These are phyloP conservation scores for Oceanodroma leucorhoa DNA, from an alignment of 2,797 vertebrate genomes.

Conservation along the genomic window DNA sequence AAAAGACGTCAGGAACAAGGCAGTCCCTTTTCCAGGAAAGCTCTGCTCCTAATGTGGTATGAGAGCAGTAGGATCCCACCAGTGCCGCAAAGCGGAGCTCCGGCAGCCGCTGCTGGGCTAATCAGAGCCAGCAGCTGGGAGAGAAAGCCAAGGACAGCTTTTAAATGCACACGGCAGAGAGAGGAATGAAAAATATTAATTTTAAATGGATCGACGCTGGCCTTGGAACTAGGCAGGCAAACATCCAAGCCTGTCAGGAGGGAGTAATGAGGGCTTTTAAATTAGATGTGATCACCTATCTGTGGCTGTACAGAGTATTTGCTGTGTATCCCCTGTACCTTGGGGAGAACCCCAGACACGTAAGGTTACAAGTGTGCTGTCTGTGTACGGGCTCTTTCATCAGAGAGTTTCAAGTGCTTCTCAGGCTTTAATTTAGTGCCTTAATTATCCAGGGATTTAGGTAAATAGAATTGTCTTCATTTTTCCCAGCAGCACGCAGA, in stretches of 20 bases:
- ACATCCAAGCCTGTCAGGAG: slow-evolving; percentile 49
- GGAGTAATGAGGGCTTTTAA: slow-evolving; percentile 47
- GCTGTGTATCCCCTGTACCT: background rate
- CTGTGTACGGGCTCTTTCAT: background rate
- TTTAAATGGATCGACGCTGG: slow-evolving; percentile 28
- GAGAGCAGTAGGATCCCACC: slow-evolving; percentile 33
- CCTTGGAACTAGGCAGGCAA: slow-evolving; percentile 45
- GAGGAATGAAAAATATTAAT: slow-evolving; percentile 50
- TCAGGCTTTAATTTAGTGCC: slow-evolving; percentile 27
- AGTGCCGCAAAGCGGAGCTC: background rate
- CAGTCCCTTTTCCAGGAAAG: slow-evolving; percentile 43
- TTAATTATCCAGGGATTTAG: slow-evolving; percentile 16
- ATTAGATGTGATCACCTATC: slow-evolving; percentile 57
- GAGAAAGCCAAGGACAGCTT: slow-evolving; percentile 9
- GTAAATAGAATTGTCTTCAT: slow-evolving; percentile 45
- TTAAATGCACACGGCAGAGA: background rate
- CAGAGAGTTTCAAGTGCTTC: slow-evolving; percentile 2
- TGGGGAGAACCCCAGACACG: background rate
- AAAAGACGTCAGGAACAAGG: slow-evolving; percentile 1
- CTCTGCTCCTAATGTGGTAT: background rate
- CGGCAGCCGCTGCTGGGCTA: background rate
- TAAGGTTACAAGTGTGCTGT: background rate
- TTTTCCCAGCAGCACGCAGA: slow-evolving; percentile 1
- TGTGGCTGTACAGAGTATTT: slow-evolving; percentile 11
- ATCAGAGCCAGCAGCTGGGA: background rate